A percentile compares a stretch with the other conserved stretches of the same genome.
Evolutionary conservation across 1,140 invertebrate species (phyloP).

Genomic region (Leptinotarsa defecta): DNA sequence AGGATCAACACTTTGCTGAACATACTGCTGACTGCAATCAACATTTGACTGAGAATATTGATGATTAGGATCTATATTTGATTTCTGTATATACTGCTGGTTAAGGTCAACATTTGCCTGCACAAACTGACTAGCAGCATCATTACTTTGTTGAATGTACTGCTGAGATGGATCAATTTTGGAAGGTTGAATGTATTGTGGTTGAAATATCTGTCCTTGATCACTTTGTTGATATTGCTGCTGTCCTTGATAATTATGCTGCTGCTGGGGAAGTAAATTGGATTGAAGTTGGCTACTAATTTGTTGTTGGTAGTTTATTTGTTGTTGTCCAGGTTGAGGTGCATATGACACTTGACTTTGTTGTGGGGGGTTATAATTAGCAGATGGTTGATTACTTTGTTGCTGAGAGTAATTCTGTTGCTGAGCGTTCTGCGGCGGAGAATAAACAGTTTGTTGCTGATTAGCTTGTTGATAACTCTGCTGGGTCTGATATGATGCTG

Average conservation of each 20-base stretch:
- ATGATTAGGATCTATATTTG: conserved; percentile 28
- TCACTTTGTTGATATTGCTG: conserved; percentile 30
- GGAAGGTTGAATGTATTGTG: conserved; percentile 33
- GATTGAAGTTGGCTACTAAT: conserved; percentile 34
- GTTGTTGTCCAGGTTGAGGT: conserved; percentile 34
- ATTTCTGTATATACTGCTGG: conserved; percentile 43
- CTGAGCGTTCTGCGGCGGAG: conserved; percentile 33
- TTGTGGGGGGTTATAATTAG: conserved; percentile 28
- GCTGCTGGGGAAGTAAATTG: conserved; percentile 23
- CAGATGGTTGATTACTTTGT: conserved; percentile 32
- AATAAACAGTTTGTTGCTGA: conserved; percentile 24
- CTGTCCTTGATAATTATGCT: conserved; percentile 22
- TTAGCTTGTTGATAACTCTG: conserved; percentile 27
- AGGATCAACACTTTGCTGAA: conserved; percentile 51
- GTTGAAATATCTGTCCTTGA: conserved; percentile 31
- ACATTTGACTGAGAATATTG: conserved; percentile 41
- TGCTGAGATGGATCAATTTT: conserved; percentile 37
- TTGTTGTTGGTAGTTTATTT: conserved; percentile 35
- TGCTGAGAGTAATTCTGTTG: conserved; percentile 38
- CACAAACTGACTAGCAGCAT: conserved; percentile 44
- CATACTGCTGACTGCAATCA: conserved; percentile 42
- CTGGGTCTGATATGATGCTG: conserved; percentile 22
- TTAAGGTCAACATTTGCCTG: conserved; percentile 26
- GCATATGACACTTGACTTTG: conserved; percentile 39
- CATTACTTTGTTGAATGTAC: conserved; percentile 50